Base-by-base conservation (phyloP, 1,140 invertebrate genomes). In the Colletes latitarsis region DNA sequence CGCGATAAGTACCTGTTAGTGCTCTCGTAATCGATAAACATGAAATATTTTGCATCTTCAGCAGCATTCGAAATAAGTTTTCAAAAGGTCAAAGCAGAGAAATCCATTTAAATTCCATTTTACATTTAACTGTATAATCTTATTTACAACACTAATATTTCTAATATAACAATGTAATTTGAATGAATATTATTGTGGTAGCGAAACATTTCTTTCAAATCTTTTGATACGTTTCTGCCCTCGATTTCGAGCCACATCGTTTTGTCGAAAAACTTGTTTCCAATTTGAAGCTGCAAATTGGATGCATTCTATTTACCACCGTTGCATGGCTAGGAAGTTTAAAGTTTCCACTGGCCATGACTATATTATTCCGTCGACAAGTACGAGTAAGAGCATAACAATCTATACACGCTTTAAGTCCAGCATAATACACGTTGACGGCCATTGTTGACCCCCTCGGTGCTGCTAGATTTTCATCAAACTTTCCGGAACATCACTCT, bases 371-470 rank as follows among this genome's bases (percentile, higher is more conserved):
- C 14, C 46, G 41, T 66, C 63, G 41, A 46, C 63, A 19, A 66
- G 41, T 66, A 46, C 63, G 5, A 66, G 41, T 66, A 66, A 66
- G 63, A 66, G 46, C 63, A 19, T 17, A 46, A 46, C 63, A 17
- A 46, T 12, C 63, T 19, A 46, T 19, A 12, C 41, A n/a, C 63
- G 43, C 43, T 46, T 19, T 46, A 46, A 66, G 63, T 66, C 63
- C 63, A 19, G 63, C 43, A 66, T 66, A 66, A 66, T 66, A 19
- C 39, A 46, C 63, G 41, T 66, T 46, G 63, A 66, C 63, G 63
- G n/a, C 63, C 41, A 66, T 66, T 46, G 63, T 66, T 46, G 41
- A 39, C 17, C 63, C 41, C 12, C 63, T 46, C 63, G 9, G n/a
- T 8, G 4, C 17, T 41, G 39, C 8, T 66, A 41, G 43, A 66